Conservation (phyloP, 2,797 vertebrate genomes). For the Acanthornis magna region DNA sequence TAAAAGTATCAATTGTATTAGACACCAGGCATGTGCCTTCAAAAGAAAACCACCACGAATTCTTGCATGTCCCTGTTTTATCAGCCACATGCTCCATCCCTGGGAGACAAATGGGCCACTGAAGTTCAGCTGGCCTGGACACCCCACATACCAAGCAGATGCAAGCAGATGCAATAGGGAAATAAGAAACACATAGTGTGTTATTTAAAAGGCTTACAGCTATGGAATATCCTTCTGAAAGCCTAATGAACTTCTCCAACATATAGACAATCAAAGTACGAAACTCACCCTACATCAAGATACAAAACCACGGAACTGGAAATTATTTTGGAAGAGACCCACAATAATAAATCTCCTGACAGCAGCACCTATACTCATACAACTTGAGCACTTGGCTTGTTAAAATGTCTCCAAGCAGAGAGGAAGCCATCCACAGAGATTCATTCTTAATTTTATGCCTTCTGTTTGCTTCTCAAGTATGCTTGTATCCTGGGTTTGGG, state of each 20-base stretch:
- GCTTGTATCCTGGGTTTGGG: not conserved
- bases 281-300: not conserved
- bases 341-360: constrained; percentile 24
- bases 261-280: constrained; percentile 19
- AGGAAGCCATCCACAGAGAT: not conserved
- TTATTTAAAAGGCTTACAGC: constrained; percentile 81
- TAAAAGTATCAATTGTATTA: constrained; percentile 53
- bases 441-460: constrained; percentile 30
- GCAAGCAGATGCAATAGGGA: constrained; percentile 78
- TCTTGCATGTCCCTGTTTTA: constrained; percentile 76
- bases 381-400: not conserved
- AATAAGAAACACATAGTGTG: constrained; percentile 90
- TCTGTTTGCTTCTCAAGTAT: not conserved
- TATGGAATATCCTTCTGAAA: constrained; percentile 57
- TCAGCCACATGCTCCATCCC: constrained; percentile 84
- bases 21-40: constrained; percentile 74
- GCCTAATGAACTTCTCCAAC: constrained; percentile 45
- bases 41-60: constrained; percentile 71
- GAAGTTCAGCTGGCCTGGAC: constrained; percentile 77
- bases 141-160: constrained; percentile 76
- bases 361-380: constrained; percentile 32
- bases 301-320: constrained; percentile 32
- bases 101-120: constrained; percentile 79
- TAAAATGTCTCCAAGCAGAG: constrained; percentile 14
- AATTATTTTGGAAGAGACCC: constrained; percentile 9